Evolutionary conservation across 1,140 invertebrate species (phyloP).

Genomic region (Conus ventricosus): DNA sequence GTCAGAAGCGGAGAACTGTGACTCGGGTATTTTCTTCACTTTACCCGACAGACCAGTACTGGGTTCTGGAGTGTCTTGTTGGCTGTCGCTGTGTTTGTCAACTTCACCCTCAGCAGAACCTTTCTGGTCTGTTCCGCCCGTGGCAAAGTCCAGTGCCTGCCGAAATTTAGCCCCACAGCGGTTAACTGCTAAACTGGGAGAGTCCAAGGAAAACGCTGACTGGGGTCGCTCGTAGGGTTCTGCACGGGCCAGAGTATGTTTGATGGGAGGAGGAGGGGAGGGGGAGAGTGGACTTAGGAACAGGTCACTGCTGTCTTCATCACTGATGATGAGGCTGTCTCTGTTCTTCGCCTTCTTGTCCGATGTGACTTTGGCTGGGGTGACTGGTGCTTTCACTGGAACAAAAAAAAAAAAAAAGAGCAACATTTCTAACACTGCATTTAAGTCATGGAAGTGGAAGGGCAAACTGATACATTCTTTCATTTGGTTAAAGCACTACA

Average conservation of each 20-base stretch:
- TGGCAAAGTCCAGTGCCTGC: slow-evolving; percentile 35
- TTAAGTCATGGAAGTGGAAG: not conserved
- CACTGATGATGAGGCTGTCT: not conserved
- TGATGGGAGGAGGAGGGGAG: slow-evolving; percentile 42
- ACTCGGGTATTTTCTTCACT: slow-evolving; percentile 16
- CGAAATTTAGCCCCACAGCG: slow-evolving; percentile 21
- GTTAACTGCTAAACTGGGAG: not conserved
- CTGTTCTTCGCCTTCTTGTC: not conserved
- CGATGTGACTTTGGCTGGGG: not conserved
- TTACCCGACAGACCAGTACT: not conserved
- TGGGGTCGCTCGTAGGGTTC: not conserved
- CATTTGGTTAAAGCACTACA: too few relatives aligned
- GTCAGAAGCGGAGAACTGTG: not conserved
- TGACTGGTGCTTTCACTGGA: not conserved
- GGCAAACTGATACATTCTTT: too few relatives aligned
- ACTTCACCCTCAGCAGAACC: not conserved
- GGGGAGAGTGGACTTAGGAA: slow-evolving; percentile 53
- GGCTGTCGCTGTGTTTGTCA: not conserved
- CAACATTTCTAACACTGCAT: not conserved
- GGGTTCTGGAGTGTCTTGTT: slow-evolving; percentile 21
- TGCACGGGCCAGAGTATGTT: slow-evolving; percentile 9
- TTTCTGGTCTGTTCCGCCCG: not conserved
- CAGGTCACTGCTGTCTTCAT: slow-evolving; percentile 51
- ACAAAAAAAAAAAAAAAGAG: not conserved
- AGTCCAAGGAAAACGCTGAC: slow-evolving; percentile 9